Evolutionary conservation across 2,888 invertebrate genomes (phyloP).

Genomic region (Azorinus chamasolen): DNA sequence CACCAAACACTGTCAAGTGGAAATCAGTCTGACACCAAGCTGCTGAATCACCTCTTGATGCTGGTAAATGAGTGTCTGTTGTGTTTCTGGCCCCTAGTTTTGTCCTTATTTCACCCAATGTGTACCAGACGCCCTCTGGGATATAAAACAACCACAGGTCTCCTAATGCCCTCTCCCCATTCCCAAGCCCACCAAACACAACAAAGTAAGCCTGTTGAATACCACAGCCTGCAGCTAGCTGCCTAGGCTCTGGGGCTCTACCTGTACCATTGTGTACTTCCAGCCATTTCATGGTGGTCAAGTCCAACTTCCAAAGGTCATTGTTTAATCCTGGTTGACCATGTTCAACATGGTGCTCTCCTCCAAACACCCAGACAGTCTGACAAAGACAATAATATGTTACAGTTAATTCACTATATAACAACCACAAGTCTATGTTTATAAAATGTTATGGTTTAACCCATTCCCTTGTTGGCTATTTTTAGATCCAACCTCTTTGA

Average conservation of each 20-base stretch:
- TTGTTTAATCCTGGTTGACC: constrained; percentile 65
- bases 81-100: constrained; percentile 37
- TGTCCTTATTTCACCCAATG: constrained; percentile 32
- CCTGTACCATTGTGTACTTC: constrained; percentile 66
- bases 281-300: constrained; percentile 60
- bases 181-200: constrained; percentile 76
- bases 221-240: constrained; percentile 77
- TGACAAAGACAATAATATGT: constrained; percentile 13
- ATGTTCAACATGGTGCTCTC: constrained; percentile 57
- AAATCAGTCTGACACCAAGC: constrained; percentile 73
- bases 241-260: constrained; percentile 61
- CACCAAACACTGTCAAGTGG: constrained; percentile 75
- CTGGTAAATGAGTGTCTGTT: constrained; percentile 42
- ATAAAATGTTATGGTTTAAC: not conserved
- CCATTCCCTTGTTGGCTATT: too few species aligned
- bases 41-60: constrained; percentile 70
- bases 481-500: too few species aligned
- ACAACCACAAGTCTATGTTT: not conserved
- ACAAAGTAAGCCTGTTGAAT: constrained; percentile 66
- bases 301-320: constrained; percentile 76
- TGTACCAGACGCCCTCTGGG: constrained; percentile 57
- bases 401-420: not conserved
- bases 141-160: constrained; percentile 79
- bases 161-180: constrained; percentile 63
- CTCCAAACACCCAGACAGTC: constrained; percentile 78